Base-by-base conservation (phyloP, 2,797 vertebrate species). In the Chelon auratus region DNA sequence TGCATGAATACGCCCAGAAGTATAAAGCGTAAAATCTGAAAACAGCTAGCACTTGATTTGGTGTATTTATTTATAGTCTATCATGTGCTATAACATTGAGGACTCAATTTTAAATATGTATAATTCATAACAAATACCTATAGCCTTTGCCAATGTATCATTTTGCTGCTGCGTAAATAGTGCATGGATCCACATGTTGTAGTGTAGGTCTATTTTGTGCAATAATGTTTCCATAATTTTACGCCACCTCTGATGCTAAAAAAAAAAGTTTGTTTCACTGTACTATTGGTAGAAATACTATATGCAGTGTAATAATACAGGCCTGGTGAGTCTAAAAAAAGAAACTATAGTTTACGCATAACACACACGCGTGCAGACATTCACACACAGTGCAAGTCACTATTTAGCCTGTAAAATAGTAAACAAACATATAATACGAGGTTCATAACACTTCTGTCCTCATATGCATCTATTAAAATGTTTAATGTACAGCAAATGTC, bases 151-250 rank as follows among this genome's bases (percentile, higher is more conserved):
- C n/a, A 40, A 18, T 57, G 18, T 61, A 58, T 64, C 1, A 12
- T 50, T 60, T 62, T 9, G 14, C 45, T 37, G 13, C 53, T 78
- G 80, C 73, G 54, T 82, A 75, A 85, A 81, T 17, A 17, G 14
- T 18, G 12, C 4, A 26, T 0, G 52, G 54, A 39, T 33, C 43
- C 42, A 6, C 10, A 40, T 26, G 18, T 40, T 15, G 43, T 26
- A 12, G 3, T 47, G 15, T 11, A 75, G 22, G 37, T 36, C 33
- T 52, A 0, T 1, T 26, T 59, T 47, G 20, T 64, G 14, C 53
- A 9, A 24, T 13, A 30, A 17, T 24, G 1, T 63, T 9, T 50
- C 36, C 22, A 4, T 65, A 26, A 60, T 30, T 2, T 62, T 26
- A 30, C 5, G 17, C 0, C 12, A 55, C 54, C n/a, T 30, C 18